Conservation (phyloP, 2,113 vertebrate species). For the Dendropsophus ebraccatus region DNA sequence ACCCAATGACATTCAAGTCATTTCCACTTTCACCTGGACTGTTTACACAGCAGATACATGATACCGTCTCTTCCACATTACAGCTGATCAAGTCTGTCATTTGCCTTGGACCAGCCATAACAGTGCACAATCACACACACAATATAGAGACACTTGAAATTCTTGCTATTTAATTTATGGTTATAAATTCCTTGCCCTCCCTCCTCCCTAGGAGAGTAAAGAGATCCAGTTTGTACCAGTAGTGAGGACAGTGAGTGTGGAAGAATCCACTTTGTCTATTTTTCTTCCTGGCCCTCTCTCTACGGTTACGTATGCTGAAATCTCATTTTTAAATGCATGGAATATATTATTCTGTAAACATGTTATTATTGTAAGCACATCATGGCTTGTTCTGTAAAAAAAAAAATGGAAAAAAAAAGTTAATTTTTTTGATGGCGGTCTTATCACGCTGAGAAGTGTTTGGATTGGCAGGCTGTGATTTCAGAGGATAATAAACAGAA, state of each 20-base stretch:
- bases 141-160: not conserved
- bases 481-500: slow-evolving; percentile 57
- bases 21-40: not conserved
- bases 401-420: slow-evolving; percentile 23
- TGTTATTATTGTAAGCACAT: slow-evolving; percentile 36
- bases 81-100: not conserved
- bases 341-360: slow-evolving; percentile 50
- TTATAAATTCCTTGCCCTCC: not conserved
- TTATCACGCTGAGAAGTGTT: slow-evolving; percentile 47
- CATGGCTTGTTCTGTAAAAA: not conserved
- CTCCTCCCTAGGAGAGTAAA: not conserved
- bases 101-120: not conserved
- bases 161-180: not conserved
- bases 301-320: slow-evolving; percentile 52
- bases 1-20: not conserved
- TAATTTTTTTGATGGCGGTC: slow-evolving; percentile 49
- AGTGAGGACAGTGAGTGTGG: not conserved
- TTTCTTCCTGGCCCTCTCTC: not conserved
- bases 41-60: not conserved
- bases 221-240: not conserved
- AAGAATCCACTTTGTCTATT: slow-evolving; percentile 13
- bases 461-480: slow-evolving; percentile 63
- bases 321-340: slow-evolving; percentile 52
- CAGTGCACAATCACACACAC: not conserved
- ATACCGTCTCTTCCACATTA: not conserved